phyloP scores from a whole-genome alignment of 2,888 invertebrate species.

The Ecliptopera silaceata region DNA sequence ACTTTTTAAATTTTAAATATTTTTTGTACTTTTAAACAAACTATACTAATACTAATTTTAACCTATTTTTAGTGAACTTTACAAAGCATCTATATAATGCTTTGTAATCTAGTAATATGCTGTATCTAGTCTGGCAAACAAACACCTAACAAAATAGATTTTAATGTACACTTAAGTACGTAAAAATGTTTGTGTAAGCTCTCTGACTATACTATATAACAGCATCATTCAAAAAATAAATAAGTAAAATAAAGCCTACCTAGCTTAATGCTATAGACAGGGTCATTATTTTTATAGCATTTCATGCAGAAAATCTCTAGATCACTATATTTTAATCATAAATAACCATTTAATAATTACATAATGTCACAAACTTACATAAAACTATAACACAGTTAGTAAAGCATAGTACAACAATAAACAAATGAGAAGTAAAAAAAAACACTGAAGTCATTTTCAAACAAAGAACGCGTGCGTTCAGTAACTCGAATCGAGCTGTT shows the following conservation, averaged over 20 bases:
- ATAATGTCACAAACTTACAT: background rate
- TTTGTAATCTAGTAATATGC: too few relatives aligned
- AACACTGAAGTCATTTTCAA: slow-evolving; percentile 16
- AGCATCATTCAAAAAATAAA: background rate
- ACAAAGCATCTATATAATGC: too few relatives aligned
- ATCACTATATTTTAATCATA: background rate
- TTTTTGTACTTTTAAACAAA: too few relatives aligned
- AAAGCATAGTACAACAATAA: slow-evolving; percentile 12
- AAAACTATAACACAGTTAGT: slow-evolving; percentile 8
- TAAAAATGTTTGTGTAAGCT: background rate
- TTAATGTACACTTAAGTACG: too few relatives aligned
- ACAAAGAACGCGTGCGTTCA: slow-evolving; percentile 14
- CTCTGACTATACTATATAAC: background rate
- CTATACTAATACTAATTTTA: too few relatives aligned
- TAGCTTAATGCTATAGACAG: too few relatives aligned
- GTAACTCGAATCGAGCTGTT: slow-evolving; percentile 25
- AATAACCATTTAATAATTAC: background rate
- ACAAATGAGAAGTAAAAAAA: slow-evolving; percentile 12
- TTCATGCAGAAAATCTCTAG: background rate
- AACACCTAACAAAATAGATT: too few relatives aligned
- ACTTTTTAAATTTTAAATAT: too few relatives aligned
- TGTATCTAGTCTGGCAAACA: too few relatives aligned
- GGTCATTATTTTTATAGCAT: background rate
- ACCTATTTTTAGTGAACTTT: too few relatives aligned
- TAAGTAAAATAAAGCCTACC: too few relatives aligned